Percentiles rank a stretch among this genome's conserved stretches.
phyloP scores from a whole-genome alignment of 37 sponge, comb jelly and placozoan species.

The Tethya wilhelma region DNA sequence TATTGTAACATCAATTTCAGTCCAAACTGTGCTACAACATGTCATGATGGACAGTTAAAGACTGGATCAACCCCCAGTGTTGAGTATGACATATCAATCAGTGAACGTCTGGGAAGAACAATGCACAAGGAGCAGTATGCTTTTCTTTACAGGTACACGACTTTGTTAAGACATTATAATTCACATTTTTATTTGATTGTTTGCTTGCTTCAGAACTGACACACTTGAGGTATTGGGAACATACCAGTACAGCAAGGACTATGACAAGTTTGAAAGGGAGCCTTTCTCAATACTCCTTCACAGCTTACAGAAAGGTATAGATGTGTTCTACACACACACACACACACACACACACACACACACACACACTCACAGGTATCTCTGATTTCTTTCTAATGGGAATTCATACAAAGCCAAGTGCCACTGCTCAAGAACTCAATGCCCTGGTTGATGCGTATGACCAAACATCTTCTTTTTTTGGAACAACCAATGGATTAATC shows the following conservation, averaged over 20 bases:
- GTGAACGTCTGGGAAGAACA: constrained; percentile 79
- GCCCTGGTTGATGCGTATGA: constrained; percentile 74
- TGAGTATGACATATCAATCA: constrained; percentile 48
- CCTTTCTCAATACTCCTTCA: constrained; percentile 48
- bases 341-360: constrained; percentile 13
- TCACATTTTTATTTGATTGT: not conserved
- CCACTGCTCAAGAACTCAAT: constrained; percentile 72
- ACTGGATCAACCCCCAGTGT: not conserved
- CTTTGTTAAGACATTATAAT: not conserved
- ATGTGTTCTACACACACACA: not conserved
- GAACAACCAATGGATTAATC: constrained; percentile 40
- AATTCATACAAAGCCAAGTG: constrained; percentile 66
- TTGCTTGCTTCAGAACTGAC: not conserved
- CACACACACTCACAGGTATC: constrained; percentile 8
- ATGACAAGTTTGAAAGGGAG: constrained; percentile 78
- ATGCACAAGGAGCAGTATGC: constrained; percentile 94
- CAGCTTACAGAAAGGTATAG: not conserved
- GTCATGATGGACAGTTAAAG: not conserved
- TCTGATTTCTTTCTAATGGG: constrained; percentile 79
- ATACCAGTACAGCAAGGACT: constrained; percentile 49
- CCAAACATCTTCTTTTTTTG: constrained; percentile 12
- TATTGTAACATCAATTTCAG: too few relatives aligned
- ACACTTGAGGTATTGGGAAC: constrained; percentile 40
- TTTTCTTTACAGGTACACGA: constrained; percentile 77
- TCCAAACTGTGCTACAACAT: too few relatives aligned